phyloP scores from a whole-genome alignment of 2,113 vertebrate species.

The Aptenodytes patagonicus region DNA sequence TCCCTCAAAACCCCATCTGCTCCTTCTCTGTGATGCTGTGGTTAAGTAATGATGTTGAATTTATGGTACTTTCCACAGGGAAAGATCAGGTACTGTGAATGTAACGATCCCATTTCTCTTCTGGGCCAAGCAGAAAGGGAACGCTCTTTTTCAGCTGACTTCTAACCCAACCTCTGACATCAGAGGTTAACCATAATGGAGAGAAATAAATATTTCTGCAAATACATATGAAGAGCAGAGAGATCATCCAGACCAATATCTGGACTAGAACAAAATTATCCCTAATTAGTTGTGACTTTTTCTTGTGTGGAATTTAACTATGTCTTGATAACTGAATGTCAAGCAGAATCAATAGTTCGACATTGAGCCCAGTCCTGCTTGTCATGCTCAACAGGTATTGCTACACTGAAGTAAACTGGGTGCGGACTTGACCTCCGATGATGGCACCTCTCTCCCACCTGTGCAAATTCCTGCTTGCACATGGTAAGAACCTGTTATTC shows the following conservation, averaged over 20 bases:
- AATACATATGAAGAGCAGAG: rapidly evolving
- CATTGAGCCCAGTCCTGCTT: neutral
- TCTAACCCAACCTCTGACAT: neutral
- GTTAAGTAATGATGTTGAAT: neutral
- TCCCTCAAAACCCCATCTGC: neutral
- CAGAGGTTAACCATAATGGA: neutral
- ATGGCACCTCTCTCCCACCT: neutral
- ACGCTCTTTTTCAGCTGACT: neutral
- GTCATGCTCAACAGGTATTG: neutral
- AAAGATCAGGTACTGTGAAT: neutral
- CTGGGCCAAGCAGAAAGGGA: neutral
- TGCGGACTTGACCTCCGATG: neutral
- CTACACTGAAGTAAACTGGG: neutral
- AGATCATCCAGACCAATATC: neutral
- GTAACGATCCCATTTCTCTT: neutral
- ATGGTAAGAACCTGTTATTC: neutral
- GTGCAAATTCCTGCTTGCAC: neutral
- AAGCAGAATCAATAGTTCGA: neutral
- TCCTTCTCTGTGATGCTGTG: neutral
- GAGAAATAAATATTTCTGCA: neutral
- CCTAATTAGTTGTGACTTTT: neutral
- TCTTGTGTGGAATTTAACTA: neutral
- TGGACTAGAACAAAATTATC: neutral
- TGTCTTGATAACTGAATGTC: neutral
- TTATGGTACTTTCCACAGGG: neutral